Base-by-base conservation (phyloP, 2,797 vertebrate species). In the Trematomus bernacchii region DNA sequence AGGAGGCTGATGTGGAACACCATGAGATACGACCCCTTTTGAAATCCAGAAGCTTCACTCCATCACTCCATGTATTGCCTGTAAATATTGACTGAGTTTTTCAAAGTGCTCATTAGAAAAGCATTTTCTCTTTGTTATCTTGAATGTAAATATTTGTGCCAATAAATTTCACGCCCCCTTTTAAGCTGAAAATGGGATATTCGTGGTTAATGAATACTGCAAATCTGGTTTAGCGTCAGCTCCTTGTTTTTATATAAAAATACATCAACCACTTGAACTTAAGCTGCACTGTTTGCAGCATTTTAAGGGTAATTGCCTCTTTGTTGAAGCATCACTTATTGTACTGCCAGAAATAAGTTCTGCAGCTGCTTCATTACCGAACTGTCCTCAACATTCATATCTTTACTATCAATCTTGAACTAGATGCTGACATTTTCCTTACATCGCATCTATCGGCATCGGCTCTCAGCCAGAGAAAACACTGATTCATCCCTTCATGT, bases 161-260 rank as follows among this genome's bases (percentile, higher is more conserved):
- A 85, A 85, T 90, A 89, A 70, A 88, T 89, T 87, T 89, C 63
- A 80, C 66, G n/a, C 30, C 51, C 46, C 51, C 30, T 62, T 89
- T 88, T 62, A 11, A 73, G 80, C 75, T 14, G 47, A 85, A 83
- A 76, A 54, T 61, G 44, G 65, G 67, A 80, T 78, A 73, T 87
- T 84, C 68, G 58, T 61, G 68, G 71, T 58, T 85, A 85, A 86
- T 91, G 85, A 82, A 52, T 65, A 44, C 62, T 42, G 68, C 47
- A 53, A 23, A 40, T 79, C 58, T 58, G 72, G 33, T 74, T 66
- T 64, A 71, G 62, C 70, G 77, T 61, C 85, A 88, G 84, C 81
- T 90, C 87, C 50, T 86, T 87, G 71, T 83, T 77, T 87, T 75
- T 87, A 93, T 80, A 78, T 75, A 79, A 84, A 73, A 84, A 92